Conservation (phyloP, 2,797 vertebrate species). For the Saxicola maurus region DNA sequence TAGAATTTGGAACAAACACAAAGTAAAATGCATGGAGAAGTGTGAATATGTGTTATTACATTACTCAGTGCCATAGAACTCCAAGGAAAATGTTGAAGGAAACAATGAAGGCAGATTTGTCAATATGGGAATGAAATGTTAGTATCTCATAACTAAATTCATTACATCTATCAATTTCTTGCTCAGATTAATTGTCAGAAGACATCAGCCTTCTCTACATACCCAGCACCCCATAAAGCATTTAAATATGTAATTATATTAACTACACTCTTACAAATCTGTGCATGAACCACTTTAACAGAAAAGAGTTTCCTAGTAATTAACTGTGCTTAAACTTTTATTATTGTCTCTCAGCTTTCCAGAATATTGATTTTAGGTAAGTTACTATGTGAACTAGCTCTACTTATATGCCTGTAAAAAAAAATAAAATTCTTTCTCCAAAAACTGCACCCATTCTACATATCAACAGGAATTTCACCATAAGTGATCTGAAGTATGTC, state of each 20-base stretch:
- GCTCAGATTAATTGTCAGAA: not conserved
- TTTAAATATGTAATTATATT: not conserved
- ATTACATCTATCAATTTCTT: not conserved
- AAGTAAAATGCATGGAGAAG: not conserved
- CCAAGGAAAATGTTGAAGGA: not conserved
- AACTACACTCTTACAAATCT: not conserved
- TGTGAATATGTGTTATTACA: not conserved
- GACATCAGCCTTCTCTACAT: not conserved
- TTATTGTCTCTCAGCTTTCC: not conserved
- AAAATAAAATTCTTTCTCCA: not conserved
- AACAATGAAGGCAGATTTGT: not conserved
- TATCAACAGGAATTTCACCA: not conserved
- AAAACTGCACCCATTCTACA: not conserved
- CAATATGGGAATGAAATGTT: not conserved
- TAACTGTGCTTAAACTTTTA: not conserved
- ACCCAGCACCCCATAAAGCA: not conserved
- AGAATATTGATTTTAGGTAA: not conserved
- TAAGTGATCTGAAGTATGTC: not conserved
- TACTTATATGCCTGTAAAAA: not conserved
- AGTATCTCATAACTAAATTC: not conserved
- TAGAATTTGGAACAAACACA: not conserved
- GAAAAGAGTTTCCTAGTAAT: not conserved
- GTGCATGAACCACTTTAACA: not conserved
- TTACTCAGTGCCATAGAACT: not conserved
- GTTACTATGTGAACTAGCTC: not conserved